Conservation (phyloP, 2,113 vertebrate species). For the Rhinogobius similis region DNA sequence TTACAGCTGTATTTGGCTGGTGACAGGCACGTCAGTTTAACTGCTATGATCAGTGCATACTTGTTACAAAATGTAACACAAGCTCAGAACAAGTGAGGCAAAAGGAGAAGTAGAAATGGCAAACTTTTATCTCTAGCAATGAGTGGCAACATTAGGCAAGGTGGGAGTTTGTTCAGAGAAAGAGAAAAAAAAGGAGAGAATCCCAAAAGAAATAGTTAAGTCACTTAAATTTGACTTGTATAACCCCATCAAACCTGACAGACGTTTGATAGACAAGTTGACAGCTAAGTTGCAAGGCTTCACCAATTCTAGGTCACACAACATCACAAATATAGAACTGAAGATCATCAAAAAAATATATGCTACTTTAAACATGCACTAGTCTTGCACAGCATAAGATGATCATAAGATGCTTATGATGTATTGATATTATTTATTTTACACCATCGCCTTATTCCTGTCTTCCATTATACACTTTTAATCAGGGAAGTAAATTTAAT, state of each 20-base stretch:
- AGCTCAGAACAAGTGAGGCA: slow-evolving; percentile 18
- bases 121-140: background rate
- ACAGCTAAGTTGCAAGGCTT: slow-evolving; percentile 25
- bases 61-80: slow-evolving; percentile 30
- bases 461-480: background rate
- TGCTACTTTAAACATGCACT: background rate
- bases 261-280: slow-evolving; percentile 14
- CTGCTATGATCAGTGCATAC: slow-evolving; percentile 29
- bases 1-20: slow-evolving; percentile 35
- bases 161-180: background rate
- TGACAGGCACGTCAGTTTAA: slow-evolving; percentile 34
- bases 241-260: background rate
- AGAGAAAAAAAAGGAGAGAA: background rate
- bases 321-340: background rate
- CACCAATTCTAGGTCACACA: slow-evolving; percentile 1
- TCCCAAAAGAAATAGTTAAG: background rate
- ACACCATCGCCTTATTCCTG: background rate
- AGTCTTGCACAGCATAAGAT: background rate
- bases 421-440: too few species aligned
- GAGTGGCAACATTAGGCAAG: slow-evolving; percentile 13
- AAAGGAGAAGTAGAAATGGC: slow-evolving; percentile 1
- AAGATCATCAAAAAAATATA: background rate
- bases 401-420: too few species aligned
- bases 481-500: background rate
- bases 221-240: background rate